A percentile compares a stretch with the other conserved stretches of the same genome.
Evolutionary conservation across 2,888 invertebrate species (phyloP).

Genomic region (Dyspetes luteomarginatus): DNA sequence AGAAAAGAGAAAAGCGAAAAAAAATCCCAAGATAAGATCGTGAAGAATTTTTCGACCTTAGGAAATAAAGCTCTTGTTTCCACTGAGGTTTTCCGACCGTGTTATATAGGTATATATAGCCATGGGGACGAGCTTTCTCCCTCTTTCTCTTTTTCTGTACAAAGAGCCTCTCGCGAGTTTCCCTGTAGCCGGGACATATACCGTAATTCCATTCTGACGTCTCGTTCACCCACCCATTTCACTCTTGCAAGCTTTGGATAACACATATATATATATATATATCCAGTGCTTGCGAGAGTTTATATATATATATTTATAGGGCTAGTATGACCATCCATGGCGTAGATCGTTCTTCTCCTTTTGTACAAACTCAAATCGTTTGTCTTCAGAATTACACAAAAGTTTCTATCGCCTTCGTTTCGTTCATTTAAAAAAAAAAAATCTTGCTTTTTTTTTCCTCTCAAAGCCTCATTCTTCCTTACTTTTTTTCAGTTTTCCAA

Average conservation of each 20-base stretch:
- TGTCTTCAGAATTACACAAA: slow-evolving; percentile 64
- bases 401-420: slow-evolving; percentile 54
- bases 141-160: background rate
- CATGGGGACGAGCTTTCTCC: slow-evolving; percentile 16
- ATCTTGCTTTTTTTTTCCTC: slow-evolving; percentile 12
- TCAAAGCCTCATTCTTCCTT: background rate
- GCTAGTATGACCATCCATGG: slow-evolving; percentile 37
- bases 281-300: background rate
- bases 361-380: slow-evolving; percentile 63
- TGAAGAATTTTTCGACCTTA: slow-evolving; percentile 52
- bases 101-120: no score
- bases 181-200: slow-evolving; percentile 52
- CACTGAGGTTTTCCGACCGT: slow-evolving; percentile 49
- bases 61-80: slow-evolving; percentile 41
- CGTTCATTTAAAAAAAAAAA: no score
- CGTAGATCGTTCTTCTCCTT: slow-evolving; percentile 36
- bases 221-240: slow-evolving; percentile 60
- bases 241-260: slow-evolving; percentile 24
- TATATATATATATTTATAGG: background rate
- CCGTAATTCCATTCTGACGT: slow-evolving; percentile 65
- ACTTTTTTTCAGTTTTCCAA: slow-evolving; percentile 28
- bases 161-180: slow-evolving; percentile 49
- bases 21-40: slow-evolving; percentile 37
- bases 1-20: slow-evolving; percentile 20
- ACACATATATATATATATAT: slow-evolving; percentile 1